phyloP scores from a whole-genome alignment of 1,140 invertebrate genomes.

The Hirudo medicinalis region DNA sequence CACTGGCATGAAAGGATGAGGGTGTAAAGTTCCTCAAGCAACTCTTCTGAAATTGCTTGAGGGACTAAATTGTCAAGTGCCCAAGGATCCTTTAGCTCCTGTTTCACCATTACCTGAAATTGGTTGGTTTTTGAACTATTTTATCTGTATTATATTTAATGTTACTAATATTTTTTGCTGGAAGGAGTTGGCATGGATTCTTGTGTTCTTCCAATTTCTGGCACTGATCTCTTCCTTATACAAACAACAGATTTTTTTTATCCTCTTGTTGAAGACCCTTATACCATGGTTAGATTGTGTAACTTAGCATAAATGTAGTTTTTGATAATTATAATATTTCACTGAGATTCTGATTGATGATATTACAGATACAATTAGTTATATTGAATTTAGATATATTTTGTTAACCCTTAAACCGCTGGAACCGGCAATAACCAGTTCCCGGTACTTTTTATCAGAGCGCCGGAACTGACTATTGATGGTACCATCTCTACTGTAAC shows the following conservation, averaged over 20 bases:
- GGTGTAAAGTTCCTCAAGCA: slow-evolving; percentile 97
- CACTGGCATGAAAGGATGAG: slow-evolving; percentile 94
- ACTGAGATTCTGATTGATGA: no score
- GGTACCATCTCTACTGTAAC: no score
- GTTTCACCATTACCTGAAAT: neutral
- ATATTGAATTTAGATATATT: no score
- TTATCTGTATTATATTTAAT: slow-evolving; percentile 23
- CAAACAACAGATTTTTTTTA: slow-evolving; percentile 99
- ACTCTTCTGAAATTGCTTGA: slow-evolving; percentile 86
- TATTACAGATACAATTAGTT: no score
- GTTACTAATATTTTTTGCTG: neutral
- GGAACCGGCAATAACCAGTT: no score
- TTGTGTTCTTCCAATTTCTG: slow-evolving; percentile 72
- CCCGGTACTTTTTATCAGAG: no score
- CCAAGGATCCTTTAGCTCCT: slow-evolving; percentile 39
- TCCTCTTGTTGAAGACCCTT: slow-evolving; percentile 92
- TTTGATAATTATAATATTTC: no score
- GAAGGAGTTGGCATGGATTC: slow-evolving; percentile 78
- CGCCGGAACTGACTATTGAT: no score
- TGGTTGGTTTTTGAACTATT: neutral
- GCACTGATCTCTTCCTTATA: slow-evolving; percentile 80
- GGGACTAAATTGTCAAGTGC: slow-evolving; percentile 49
- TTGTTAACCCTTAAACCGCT: no score
- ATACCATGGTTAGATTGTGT: slow-evolving; percentile 67
- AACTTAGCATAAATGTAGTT: no score